Evolutionary conservation across 1,140 invertebrate species (phyloP), one percentile per base, ranked within the genome.

Genomic region (Nasonia longicornis): DNA sequence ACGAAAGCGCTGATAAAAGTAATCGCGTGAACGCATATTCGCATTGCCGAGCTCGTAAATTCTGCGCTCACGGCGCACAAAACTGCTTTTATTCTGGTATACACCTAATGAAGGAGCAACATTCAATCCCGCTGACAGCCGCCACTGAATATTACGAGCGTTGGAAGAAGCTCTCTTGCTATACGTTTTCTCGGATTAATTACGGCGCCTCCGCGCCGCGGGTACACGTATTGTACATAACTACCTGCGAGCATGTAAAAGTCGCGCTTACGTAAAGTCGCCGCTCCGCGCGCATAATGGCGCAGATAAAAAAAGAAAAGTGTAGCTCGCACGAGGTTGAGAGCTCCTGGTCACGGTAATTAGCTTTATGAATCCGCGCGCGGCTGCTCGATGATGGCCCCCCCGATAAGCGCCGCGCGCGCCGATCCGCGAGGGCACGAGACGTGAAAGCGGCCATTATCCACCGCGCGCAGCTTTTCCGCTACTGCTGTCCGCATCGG

Each of bases 361-460:
- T 89, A 90, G 86, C 88, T 85, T 89, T 90, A 89, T 87, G 89
- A 88, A 88, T 88, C 85, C 80, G 83, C 83, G 58, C 85, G 85
- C 31, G 31, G 31, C 86, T 87, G 85, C 85, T 84, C 86, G 86
- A 86, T 82, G 89, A 89, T 89, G 86, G 87, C 84, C 87, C 85
- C 85, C 8, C 10, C 84, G 88, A 89, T 89, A 89, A 89, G 85
- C 82, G 84, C 88, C 85, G 87, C 87, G 87, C 88, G 88, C 86
- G 84, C 82, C 86, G 85, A 85, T 86, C 80, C 85, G 85, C 84
- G 86, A 85, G 85, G 84, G 66, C 87, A 87, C 87, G 86, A 85
- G 84, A 88, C 88, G 89, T 90, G 88, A 89, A 89, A 90, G 89
- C 87, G 87, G 82, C 88, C 86, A 89, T 89, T 89, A 89, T 87